Conservation (phyloP, 2,113 vertebrate species). For the Stomatorhinus ivindoensis region DNA sequence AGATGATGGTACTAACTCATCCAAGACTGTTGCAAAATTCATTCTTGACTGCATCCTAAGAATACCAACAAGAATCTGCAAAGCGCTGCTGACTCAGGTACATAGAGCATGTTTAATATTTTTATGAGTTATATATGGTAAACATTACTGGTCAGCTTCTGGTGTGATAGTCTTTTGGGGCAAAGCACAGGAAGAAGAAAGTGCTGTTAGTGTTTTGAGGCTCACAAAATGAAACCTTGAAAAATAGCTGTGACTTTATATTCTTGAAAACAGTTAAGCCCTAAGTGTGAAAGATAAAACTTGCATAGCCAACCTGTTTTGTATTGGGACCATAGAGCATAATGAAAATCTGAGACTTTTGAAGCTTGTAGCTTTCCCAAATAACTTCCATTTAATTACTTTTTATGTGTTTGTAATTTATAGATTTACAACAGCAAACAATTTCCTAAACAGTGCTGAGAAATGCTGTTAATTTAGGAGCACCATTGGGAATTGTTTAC, state of each 20-base stretch:
- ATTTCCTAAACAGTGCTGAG: not conserved
- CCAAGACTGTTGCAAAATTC: slow-evolving; percentile 49
- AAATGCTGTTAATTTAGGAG: not conserved
- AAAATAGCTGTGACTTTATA: not conserved
- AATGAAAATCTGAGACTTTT: not conserved
- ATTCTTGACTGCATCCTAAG: slow-evolving; percentile 55
- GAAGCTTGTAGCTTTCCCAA: not conserved
- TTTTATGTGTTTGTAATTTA: not conserved
- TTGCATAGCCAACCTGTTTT: not conserved
- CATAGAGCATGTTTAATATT: not conserved
- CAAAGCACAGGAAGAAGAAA: not conserved
- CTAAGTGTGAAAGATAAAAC: not conserved
- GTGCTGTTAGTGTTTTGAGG: not conserved
- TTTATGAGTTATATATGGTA: not conserved
- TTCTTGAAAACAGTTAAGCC: not conserved
- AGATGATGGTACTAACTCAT: slow-evolving; percentile 43
- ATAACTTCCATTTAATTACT: not conserved
- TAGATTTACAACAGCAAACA: not conserved
- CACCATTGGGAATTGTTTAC: not conserved
- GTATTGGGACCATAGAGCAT: not conserved
- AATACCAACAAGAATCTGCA: slow-evolving; percentile 58
- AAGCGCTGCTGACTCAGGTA: slow-evolving; percentile 60
- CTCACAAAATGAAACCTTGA: not conserved
- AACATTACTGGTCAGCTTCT: not conserved
- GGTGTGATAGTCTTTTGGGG: not conserved